Base-by-base conservation (phyloP, 2,113 vertebrate genomes). In the Melospiza melodia region DNA sequence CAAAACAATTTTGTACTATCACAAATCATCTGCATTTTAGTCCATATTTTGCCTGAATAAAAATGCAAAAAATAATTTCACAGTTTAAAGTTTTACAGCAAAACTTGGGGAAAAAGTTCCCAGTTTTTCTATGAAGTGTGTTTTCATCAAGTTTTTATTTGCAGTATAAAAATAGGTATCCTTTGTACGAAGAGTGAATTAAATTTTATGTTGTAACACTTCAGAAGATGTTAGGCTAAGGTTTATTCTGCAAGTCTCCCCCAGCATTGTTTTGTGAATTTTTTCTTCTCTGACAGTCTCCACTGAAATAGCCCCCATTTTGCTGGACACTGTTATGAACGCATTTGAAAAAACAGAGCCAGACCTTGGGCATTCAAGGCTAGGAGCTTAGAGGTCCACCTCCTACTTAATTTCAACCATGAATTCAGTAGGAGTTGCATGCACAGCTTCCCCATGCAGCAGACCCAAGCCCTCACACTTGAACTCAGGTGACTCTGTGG, bases 211-310 rank as follows among this genome's bases (percentile, higher is more conserved):
- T 66, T 88, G 35, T 6, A 48, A 52, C 10, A 33, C 39, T 54
- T 74, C 37, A 33, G 62, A 82, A 52, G 11, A 69, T 16, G 48
- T 24, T 49, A 49, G 48, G 48, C 48, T 49, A 24, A 62, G 18
- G 28, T 80, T 88, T 77, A 80, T 37, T 37, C 54, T 81, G 18
- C 49, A 57, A 71, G n/a, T n/a, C 11, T 48, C 22, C 24, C 4
- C 2, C 15, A 28, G 3, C 0, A 0, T 3, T 31, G 6, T 35
- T 81, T 43, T 57, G 4, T 39, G 41, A 82, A 25, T 19, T 44
- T 15, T 24, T 84, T 89, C 80, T 55, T 54, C 58, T 46, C 80
- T 77, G 41, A 58, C 37, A 57, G 35, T 33, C 55, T 80, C 83
- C 16, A 61, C 7, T 5, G 9, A 24, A 61, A 15, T 39, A 80